Evolutionary conservation across 2,797 vertebrate species (phyloP), one percentile per base, ranked within the genome.

Genomic region (Myiotriccus ornatus): DNA sequence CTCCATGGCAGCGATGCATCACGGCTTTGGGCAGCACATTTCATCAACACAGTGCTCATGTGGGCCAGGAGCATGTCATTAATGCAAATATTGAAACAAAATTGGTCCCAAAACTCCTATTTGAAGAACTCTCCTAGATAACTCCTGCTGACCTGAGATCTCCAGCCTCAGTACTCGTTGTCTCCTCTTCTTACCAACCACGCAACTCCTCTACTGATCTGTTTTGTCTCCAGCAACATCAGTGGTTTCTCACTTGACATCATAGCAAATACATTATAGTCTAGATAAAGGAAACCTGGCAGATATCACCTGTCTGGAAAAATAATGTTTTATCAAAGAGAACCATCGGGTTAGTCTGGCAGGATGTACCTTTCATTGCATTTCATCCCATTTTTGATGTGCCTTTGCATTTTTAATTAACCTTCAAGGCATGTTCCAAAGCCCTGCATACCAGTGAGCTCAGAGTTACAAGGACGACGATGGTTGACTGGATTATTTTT

Each of bases 221-320:
- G 13, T 90, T 94, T 94, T 94, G 90, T 91, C 85, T 94, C 62
- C 55, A 21, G 35, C 79, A 91, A 37, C 65, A 90, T 73, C 80
- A 88, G 69, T 87, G 76, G 63, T 88, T 96, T 94, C 93, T 93
- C 90, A 88, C 70, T 88, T 88, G 91, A 96, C 94, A 93, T 95
- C 93, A 90, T 41, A 96, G 85, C 57, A 94, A 86, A 78, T 81
- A 82, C 69, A 95, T 95, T 90, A 94, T 84, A 78, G 69, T 50
- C 59, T 47, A 96, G 91, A 89, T 95, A 96, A 95, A 91, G 91
- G 63, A 88, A 96, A 93, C 76, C 88, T 95, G 90, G 95, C 95
- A 96, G 85, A 78, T 95, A 94, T 73, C 92, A 90, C 87, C 91
- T 95, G 93, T 96, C 96, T 96, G 95, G 82, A 88, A 95, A 96